Evolutionary conservation across 2,888 invertebrate genomes (phyloP).

Genomic region (Malacosoma neustria): DNA sequence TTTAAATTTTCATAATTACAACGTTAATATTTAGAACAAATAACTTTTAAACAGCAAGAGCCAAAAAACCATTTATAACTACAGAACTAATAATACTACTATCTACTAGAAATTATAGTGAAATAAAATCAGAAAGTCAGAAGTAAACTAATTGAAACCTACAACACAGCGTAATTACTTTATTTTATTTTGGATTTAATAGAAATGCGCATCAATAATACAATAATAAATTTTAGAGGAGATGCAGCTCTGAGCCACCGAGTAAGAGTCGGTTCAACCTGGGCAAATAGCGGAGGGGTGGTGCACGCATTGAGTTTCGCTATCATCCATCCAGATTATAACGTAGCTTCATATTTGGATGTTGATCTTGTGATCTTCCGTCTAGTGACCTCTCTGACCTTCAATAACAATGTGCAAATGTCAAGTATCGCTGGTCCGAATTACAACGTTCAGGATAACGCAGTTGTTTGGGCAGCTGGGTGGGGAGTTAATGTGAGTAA

Average conservation of each 20-base stretch:
- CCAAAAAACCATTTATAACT: no score
- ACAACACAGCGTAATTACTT: no score
- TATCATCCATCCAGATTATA: constrained; percentile 1
- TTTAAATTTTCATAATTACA: no score
- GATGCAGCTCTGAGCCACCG: background rate
- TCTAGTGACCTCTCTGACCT: background rate
- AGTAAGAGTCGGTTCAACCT: background rate
- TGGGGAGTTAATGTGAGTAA: constrained; percentile 17
- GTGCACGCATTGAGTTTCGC: background rate
- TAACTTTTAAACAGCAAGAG: background rate
- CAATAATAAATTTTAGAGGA: background rate
- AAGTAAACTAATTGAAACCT: no score
- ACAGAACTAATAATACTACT: no score
- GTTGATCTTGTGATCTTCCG: constrained; percentile 2
- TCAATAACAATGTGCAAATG: background rate
- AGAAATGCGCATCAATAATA: no score
- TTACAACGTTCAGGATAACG: constrained; percentile 14
- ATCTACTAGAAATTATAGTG: no score
- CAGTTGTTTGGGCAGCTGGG: constrained; percentile 20
- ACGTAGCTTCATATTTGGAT: background rate
- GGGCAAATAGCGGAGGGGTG: background rate
- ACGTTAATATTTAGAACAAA: no score
- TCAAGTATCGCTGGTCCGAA: background rate
- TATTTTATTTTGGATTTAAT: no score
- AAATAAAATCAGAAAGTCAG: no score